Evolutionary conservation across 1,140 invertebrate genomes (phyloP).

Genomic region (Onthophagus taurus): DNA sequence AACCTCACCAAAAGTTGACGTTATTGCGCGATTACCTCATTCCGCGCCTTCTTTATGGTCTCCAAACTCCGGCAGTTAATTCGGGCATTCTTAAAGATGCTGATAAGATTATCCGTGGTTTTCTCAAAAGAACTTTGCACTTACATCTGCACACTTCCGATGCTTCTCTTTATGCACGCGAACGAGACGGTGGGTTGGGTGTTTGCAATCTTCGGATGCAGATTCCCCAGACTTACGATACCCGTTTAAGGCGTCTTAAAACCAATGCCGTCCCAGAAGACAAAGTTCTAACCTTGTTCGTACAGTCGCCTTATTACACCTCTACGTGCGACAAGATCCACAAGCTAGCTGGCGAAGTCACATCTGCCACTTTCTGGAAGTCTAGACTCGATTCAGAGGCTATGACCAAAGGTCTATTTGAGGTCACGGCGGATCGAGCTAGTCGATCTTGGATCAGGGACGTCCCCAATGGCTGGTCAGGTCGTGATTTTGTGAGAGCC

Average conservation of each 20-base stretch:
- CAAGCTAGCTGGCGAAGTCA: background rate
- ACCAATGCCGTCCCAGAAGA: background rate
- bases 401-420: constrained; percentile 5
- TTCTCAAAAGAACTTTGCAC: background rate
- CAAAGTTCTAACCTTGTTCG: background rate
- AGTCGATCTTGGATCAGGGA: constrained; percentile 12
- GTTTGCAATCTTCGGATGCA: background rate
- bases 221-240: background rate
- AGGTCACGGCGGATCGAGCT: constrained; percentile 2
- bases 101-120: constrained; percentile 12
- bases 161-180: background rate
- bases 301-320: background rate
- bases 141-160: background rate
- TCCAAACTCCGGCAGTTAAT: background rate
- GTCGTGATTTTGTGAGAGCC: constrained; percentile 12
- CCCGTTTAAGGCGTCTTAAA: background rate
- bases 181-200: background rate
- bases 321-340: background rate
- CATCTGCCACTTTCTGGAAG: background rate
- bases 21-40: background rate
- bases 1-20: constrained; percentile 13
- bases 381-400: background rate
- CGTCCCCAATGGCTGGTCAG: constrained; percentile 12
- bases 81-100: background rate
- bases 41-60: background rate